These are phyloP conservation scores for Muscicapa adusta DNA, from an alignment of 2,113 vertebrate genomes.

Conservation along the genomic window DNA sequence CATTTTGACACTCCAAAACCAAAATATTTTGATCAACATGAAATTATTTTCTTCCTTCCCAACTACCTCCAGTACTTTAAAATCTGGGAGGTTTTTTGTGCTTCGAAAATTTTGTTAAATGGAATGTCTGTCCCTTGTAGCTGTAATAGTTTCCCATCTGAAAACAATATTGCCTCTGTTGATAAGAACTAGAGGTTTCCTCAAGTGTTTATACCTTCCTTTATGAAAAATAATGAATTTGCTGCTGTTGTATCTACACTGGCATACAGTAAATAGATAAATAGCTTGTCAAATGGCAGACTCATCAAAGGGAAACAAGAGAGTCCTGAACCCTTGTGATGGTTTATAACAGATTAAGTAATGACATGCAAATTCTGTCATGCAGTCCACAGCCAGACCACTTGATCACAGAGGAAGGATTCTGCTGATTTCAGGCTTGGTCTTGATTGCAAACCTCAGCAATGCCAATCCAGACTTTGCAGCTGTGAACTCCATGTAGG, in stretches of 20 bases:
- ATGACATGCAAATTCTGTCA: conserved; percentile 43
- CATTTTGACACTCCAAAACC: background rate
- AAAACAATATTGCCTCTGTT: conserved; percentile 23
- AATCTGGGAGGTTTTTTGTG: background rate
- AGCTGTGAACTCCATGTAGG: background rate
- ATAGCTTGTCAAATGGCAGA: conserved; percentile 30
- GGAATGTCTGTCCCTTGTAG: background rate
- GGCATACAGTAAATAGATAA: conserved; percentile 6
- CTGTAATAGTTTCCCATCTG: background rate
- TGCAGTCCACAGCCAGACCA: background rate
- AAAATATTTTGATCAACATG: background rate
- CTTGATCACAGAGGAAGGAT: conserved; percentile 6
- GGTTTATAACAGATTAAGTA: conserved; percentile 32
- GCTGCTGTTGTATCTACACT: background rate
- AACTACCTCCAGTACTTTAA: background rate
- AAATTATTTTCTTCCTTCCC: background rate
- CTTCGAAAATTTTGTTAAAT: background rate
- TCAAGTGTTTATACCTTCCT: conserved; percentile 10
- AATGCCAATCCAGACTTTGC: background rate
- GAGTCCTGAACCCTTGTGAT: background rate
- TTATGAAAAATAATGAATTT: conserved; percentile 31
- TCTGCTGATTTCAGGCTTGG: background rate
- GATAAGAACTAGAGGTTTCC: background rate
- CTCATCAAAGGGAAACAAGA: conserved; percentile 10
- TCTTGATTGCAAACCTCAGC: conserved; percentile 20